These are phyloP conservation scores for Aurelia sp. DNA, from an alignment of 30 jellyfish, hydroid and myxozoan genomes.

Conservation along the genomic window DNA sequence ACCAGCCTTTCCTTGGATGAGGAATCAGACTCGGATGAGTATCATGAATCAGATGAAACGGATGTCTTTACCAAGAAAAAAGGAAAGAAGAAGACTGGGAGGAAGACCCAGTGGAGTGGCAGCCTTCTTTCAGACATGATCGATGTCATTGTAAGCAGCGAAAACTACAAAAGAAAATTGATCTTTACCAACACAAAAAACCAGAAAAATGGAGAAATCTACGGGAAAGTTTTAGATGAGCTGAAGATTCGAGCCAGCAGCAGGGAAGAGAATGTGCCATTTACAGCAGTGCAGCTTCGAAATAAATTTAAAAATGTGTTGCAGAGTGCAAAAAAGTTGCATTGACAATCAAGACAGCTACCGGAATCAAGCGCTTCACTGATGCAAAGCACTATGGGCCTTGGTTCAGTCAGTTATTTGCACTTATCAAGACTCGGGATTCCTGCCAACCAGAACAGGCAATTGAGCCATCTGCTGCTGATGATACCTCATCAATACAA, in stretches of 20 bases:
- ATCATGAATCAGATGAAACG: not conserved
- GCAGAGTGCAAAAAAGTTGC: conserved; percentile 62
- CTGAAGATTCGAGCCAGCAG: not conserved
- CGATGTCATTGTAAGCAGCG: not conserved
- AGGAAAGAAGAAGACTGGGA: not conserved
- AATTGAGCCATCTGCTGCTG: conserved; percentile 17
- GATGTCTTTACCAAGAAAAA: not conserved
- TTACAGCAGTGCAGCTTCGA: conserved; percentile 43
- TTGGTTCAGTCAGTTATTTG: conserved; percentile 40
- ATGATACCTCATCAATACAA: too few species aligned
- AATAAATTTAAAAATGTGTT: conserved; percentile 19
- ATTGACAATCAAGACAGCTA: conserved; percentile 49
- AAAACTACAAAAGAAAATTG: not conserved
- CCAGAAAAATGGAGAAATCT: conserved; percentile 6
- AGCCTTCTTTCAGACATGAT: not conserved
- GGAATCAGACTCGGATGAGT: not conserved
- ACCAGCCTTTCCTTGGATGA: not conserved
- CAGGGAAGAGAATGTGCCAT: conserved; percentile 10
- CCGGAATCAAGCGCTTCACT: conserved; percentile 53
- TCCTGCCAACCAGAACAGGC: conserved; percentile 68
- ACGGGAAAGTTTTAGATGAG: not conserved
- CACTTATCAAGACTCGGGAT: conserved; percentile 38
- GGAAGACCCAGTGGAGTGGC: not conserved
- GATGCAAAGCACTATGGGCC: conserved; percentile 55
- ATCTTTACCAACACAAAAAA: conserved; percentile 2